Evolutionary conservation across 2,113 vertebrate genomes (phyloP), one percentile per base, ranked within the genome.

Genomic region (Hippopotamus amphibius): DNA sequence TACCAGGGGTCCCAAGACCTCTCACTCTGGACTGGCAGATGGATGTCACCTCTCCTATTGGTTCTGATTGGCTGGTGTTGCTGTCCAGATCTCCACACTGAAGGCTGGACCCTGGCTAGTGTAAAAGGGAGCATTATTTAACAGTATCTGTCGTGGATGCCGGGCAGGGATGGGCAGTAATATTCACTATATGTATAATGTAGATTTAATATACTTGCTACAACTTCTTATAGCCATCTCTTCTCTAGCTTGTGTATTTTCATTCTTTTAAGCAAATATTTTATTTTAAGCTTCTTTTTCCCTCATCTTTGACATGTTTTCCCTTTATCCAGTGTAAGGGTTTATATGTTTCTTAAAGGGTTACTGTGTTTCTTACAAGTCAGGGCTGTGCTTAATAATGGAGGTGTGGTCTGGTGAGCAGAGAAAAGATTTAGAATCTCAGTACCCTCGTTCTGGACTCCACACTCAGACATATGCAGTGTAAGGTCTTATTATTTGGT

Each of bases 361-460:
- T 24, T 2, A 90, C 37, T 37, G 37, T 37, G 37, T 37, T 37
- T 37, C 37, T 37, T 37, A 37, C 37, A 37, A 77, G 77, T 74
- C 21, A 28, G 15, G 6, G 50, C 5, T 65, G 22, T 30, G 19
- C 16, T 15, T 6, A 41, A 30, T 33, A 7, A 53, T 43, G 21
- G 26, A 30, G 5, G 2, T 50, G 7, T 41, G 33, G 8, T 46
- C 59, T 85, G n/a, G 53, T 7, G 9, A 59, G 10, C 57, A 17
- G 10, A 43, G 26, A 37, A n/a, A 89, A 72, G 33, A n/a, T 30
- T 43, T 3, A 12, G 46, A 16, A 8, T 12, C 46, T 16, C 24
- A 7, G 3, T 0, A 1, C 14, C 13, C 21, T 61, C 8, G 28
- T 33, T 57, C 50, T 15, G 24, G 37, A 43, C 9, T 46, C 48